These are phyloP conservation scores for Ispidina lecontei DNA, from an alignment of 2,797 vertebrate species.

Conservation along the genomic window DNA sequence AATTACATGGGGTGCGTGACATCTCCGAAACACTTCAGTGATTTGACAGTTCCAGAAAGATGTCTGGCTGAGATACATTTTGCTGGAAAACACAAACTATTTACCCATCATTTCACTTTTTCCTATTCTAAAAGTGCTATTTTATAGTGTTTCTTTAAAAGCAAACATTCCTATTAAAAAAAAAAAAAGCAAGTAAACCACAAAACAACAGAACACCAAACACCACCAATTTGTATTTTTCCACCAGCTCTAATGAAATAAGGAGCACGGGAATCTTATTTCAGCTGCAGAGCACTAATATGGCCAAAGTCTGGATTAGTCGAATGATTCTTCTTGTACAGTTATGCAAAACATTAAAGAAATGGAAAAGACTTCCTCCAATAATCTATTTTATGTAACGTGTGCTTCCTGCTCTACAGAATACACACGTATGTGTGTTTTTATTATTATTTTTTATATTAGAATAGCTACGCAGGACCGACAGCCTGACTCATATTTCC, in stretches of 20 bases:
- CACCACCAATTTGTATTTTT: constrained; percentile 5
- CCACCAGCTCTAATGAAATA: constrained; percentile 35
- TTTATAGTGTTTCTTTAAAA: not conserved
- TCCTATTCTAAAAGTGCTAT: not conserved
- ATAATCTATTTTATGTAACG: constrained; percentile 60
- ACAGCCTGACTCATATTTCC: constrained; percentile 5
- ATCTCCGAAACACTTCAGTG: not conserved
- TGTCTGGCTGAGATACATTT: not conserved
- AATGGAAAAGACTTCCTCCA: constrained; percentile 56
- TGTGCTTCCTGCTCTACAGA: constrained; percentile 28
- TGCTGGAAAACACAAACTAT: not conserved
- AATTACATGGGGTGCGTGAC: not conserved
- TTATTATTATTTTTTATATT: constrained; percentile 7
- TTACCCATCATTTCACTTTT: not conserved
- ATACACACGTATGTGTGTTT: not conserved
- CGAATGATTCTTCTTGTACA: constrained; percentile 20
- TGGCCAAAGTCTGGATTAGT: constrained; percentile 64
- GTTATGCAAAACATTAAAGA: constrained; percentile 65
- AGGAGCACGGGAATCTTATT: constrained; percentile 51
- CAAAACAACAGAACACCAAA: not conserved
- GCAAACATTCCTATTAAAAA: not conserved
- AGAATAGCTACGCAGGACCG: not conserved
- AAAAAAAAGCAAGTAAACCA: not conserved
- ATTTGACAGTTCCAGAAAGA: not conserved
- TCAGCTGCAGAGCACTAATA: constrained; percentile 49